phyloP scores from a whole-genome alignment of 2,797 vertebrate genomes.

The Naso thynnoides region DNA sequence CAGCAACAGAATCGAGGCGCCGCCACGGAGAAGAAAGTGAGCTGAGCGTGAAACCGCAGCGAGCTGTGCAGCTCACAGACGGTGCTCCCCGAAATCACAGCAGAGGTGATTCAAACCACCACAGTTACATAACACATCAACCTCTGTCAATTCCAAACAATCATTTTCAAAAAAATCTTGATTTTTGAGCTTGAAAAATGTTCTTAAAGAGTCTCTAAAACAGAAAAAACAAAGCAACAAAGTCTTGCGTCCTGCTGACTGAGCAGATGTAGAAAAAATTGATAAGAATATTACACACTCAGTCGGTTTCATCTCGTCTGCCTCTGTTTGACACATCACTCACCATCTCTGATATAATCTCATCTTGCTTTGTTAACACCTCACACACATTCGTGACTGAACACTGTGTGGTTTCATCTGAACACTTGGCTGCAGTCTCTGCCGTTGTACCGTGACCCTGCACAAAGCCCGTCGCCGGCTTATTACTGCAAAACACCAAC shows the following conservation, averaged over 20 bases:
- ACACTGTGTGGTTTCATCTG: conserved; percentile 1
- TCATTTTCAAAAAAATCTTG: too few relatives aligned
- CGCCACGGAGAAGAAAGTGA: neutral
- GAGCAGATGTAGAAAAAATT: too few relatives aligned
- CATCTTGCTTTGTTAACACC: neutral
- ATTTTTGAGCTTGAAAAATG: too few relatives aligned
- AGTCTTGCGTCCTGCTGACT: too few relatives aligned
- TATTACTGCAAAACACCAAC: conserved; percentile 32
- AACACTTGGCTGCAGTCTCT: conserved; percentile 28
- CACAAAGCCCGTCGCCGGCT: conserved; percentile 18
- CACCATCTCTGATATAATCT: neutral
- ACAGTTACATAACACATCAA: too few relatives aligned
- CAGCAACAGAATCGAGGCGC: neutral
- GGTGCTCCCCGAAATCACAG: neutral
- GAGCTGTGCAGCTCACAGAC: neutral
- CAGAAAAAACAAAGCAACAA: too few relatives aligned
- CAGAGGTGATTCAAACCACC: neutral
- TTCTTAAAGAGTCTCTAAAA: neutral
- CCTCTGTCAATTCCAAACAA: too few relatives aligned
- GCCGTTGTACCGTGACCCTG: conserved; percentile 37
- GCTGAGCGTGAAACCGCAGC: conserved; percentile 3
- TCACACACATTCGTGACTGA: conserved; percentile 45
- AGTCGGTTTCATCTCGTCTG: neutral
- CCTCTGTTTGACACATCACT: neutral
- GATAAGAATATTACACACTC: neutral